Percentiles rank a stretch among this genome's conserved stretches.
Evolutionary conservation across 1,140 invertebrate species (phyloP).

Genomic region (Leptestheria dahalacensis): DNA sequence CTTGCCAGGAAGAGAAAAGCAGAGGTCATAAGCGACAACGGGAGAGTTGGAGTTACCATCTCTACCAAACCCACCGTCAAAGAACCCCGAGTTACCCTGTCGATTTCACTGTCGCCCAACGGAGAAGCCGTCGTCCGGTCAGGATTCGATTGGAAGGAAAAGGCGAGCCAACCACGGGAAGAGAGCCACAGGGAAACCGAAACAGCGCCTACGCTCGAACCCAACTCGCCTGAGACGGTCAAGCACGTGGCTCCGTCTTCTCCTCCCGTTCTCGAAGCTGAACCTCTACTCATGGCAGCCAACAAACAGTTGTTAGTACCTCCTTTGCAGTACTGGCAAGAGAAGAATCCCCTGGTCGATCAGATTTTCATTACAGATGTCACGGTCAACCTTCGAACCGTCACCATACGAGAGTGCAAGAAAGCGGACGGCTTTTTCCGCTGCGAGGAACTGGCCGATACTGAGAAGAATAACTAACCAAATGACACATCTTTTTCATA

Average conservation of each 20-base stretch:
- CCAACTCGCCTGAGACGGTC: background rate
- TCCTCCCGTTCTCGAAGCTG: background rate
- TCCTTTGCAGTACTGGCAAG: conserved; percentile 56
- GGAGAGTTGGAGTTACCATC: conserved; percentile 20
- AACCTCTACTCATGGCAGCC: too few species aligned
- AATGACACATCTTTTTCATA: too few species aligned
- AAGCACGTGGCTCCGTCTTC: background rate
- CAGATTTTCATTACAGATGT: conserved; percentile 92
- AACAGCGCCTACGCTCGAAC: background rate
- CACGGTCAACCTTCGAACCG: conserved; percentile 78
- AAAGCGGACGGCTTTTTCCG: conserved; percentile 84
- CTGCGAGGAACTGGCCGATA: background rate
- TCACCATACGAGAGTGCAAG: conserved; percentile 87
- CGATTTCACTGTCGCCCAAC: conserved; percentile 10
- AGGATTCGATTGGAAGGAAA: conserved; percentile 8
- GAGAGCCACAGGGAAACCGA: too few species aligned
- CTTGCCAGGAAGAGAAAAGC: conserved; percentile 55
- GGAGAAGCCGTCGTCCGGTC: conserved; percentile 4
- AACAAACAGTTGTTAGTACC: too few species aligned
- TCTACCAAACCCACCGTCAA: background rate
- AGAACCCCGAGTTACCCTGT: conserved; percentile 5
- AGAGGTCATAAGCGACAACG: conserved; percentile 37
- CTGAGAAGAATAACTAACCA: background rate
- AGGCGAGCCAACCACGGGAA: background rate
- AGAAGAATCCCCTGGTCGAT: conserved; percentile 67